phyloP scores from a whole-genome alignment of 2,888 invertebrate genomes.

The Macrosoma leucophasiata region DNA sequence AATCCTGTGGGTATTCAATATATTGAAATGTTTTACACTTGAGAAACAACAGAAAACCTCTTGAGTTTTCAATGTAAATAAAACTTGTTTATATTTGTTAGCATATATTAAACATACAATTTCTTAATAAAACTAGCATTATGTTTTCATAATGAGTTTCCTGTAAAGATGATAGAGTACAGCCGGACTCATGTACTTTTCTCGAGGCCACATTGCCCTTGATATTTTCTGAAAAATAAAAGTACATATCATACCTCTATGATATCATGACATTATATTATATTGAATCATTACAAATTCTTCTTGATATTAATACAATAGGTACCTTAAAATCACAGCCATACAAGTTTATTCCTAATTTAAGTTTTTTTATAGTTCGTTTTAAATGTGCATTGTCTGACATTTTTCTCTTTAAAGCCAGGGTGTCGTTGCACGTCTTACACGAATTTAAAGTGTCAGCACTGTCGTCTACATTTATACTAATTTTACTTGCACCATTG shows the following conservation, averaged over 20 bases:
- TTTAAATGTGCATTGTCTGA: conserved; percentile 40
- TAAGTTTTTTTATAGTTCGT: conserved; percentile 52
- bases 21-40: conserved; percentile 3
- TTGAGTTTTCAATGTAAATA: too few relatives aligned
- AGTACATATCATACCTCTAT: too few relatives aligned
- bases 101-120: too few relatives aligned
- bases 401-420: conserved; percentile 42
- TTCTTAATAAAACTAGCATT: too few relatives aligned
- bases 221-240: conserved; percentile 62
- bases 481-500: conserved; percentile 18
- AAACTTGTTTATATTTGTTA: too few relatives aligned
- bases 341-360: conserved; percentile 60
- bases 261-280: too few relatives aligned
- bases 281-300: too few relatives aligned
- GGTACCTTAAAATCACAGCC: conserved; percentile 66
- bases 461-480: conserved; percentile 19
- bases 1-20: conserved; percentile 1
- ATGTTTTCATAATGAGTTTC: conserved; percentile 55
- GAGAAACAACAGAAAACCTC: not conserved
- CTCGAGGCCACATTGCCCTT: conserved; percentile 51
- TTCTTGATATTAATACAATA: too few relatives aligned
- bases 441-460: conserved; percentile 33
- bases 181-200: conserved; percentile 54
- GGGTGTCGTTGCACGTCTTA: conserved; percentile 52
- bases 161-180: conserved; percentile 56